Conservation (phyloP, 2,797 vertebrate species). For the Pristis pectinata region DNA sequence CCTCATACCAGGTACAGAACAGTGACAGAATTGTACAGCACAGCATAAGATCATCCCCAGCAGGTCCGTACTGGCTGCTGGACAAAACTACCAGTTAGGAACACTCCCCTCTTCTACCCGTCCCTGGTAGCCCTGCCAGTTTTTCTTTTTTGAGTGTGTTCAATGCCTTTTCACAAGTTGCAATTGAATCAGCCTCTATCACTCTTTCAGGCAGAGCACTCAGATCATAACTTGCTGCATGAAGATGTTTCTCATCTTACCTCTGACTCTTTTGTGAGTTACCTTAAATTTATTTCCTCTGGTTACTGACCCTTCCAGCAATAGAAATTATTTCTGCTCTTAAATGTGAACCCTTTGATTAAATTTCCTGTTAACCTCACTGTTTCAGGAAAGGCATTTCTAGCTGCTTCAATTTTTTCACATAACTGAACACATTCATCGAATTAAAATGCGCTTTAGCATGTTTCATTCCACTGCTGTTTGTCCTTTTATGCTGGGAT, state of each 20-base stretch:
- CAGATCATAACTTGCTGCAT: background rate
- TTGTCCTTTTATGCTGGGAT: background rate
- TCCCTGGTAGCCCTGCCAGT: background rate
- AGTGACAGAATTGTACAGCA: background rate
- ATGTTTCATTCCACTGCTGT: background rate
- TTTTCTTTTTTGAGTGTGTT: background rate
- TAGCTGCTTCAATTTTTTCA: background rate
- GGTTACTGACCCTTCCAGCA: background rate
- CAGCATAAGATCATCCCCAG: background rate
- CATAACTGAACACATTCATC: slow-evolving; percentile 4
- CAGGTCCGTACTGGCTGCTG: no score
- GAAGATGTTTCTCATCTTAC: background rate
- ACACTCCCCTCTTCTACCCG: background rate
- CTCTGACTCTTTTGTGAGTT: background rate
- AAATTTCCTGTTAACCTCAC: background rate
- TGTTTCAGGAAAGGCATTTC: background rate
- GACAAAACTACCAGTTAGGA: background rate
- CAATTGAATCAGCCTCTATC: background rate
- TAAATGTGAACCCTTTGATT: background rate
- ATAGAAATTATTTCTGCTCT: background rate
- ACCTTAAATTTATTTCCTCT: background rate
- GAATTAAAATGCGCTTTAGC: background rate
- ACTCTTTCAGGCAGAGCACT: background rate
- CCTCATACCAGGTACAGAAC: slow-evolving; percentile 62
- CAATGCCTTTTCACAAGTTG: background rate